Conservation (phyloP, 2,797 vertebrate genomes). For the Enteromius paludinosus region DNA sequence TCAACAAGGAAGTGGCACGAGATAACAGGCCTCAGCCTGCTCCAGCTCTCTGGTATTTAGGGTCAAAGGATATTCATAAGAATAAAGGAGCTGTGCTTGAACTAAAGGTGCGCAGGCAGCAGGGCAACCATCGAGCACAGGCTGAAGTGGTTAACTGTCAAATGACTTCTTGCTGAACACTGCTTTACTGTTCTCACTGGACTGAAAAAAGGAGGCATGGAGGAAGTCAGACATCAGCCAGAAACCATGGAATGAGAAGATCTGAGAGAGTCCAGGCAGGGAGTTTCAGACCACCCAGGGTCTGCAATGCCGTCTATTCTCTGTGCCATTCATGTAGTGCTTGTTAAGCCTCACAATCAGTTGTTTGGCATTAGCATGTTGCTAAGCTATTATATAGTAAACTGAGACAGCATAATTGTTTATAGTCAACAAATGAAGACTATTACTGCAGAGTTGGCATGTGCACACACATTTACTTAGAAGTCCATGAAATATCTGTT, state of each 20-base stretch:
- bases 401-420: not conserved
- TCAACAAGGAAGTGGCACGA: constrained; percentile 68
- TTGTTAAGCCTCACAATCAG: not conserved
- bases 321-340: not conserved
- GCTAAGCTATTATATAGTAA: not conserved
- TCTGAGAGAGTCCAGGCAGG: not conserved
- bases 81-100: constrained; percentile 5
- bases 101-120: constrained; percentile 14
- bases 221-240: not conserved
- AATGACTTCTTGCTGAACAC: constrained; percentile 30
- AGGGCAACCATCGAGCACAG: constrained; percentile 19
- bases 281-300: not conserved
- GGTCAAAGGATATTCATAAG: not conserved
- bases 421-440: not conserved
- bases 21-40: constrained; percentile 29
- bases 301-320: not conserved
- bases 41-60: constrained; percentile 25
- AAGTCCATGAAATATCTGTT: not conserved
- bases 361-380: not conserved
- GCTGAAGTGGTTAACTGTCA: not conserved
- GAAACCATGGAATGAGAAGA: constrained; percentile 1
- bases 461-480: not conserved
- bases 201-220: not conserved
- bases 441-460: not conserved
- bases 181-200: constrained; percentile 46